phyloP scores from a whole-genome alignment of 2,113 vertebrate species.

The Syngnathus scovelli region DNA sequence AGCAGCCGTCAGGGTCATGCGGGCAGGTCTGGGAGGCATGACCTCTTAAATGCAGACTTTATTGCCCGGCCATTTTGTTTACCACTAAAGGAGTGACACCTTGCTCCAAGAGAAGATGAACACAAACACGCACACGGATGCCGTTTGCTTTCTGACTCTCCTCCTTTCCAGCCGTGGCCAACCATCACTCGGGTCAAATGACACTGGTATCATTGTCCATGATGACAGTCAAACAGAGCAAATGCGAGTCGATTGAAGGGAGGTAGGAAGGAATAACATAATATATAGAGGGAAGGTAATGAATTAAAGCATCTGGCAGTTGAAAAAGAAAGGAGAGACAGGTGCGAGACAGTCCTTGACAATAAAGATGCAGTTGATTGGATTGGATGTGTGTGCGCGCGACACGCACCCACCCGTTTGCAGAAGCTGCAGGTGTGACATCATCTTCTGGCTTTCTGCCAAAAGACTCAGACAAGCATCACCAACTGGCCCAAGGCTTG shows the following conservation, averaged over 20 bases:
- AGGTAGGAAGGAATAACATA: conserved; percentile 21
- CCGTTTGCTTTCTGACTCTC: conserved; percentile 24
- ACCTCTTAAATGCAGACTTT: conserved; percentile 52
- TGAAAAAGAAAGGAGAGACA: conserved; percentile 8
- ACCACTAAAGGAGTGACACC: conserved; percentile 32
- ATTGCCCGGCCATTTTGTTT: conserved; percentile 59
- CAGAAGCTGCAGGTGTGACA: conserved; percentile 31
- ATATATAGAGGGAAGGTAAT: not conserved
- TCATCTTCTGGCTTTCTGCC: conserved; percentile 42
- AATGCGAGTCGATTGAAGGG: not conserved
- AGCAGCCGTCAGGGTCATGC: conserved; percentile 19
- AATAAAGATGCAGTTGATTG: conserved; percentile 22
- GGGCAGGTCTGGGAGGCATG: conserved; percentile 39
- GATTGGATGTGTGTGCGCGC: not conserved
- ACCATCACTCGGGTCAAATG: conserved; percentile 27
- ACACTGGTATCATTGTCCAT: conserved; percentile 19
- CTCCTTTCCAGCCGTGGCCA: conserved; percentile 6
- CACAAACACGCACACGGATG: conserved; percentile 4
- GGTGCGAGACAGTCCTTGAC: conserved; percentile 31
- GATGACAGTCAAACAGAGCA: conserved; percentile 19
- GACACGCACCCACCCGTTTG: not conserved
- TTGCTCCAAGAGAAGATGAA: conserved; percentile 26
- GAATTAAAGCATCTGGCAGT: conserved; percentile 26
- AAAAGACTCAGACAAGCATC: conserved; percentile 45
- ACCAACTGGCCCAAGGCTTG: conserved; percentile 36